A percentile compares a stretch with the other conserved stretches of the same genome.
Evolutionary conservation across 35 echinoderm and acorn worm genomes (phyloP).

Genomic region (Lytechinus variegatus): DNA sequence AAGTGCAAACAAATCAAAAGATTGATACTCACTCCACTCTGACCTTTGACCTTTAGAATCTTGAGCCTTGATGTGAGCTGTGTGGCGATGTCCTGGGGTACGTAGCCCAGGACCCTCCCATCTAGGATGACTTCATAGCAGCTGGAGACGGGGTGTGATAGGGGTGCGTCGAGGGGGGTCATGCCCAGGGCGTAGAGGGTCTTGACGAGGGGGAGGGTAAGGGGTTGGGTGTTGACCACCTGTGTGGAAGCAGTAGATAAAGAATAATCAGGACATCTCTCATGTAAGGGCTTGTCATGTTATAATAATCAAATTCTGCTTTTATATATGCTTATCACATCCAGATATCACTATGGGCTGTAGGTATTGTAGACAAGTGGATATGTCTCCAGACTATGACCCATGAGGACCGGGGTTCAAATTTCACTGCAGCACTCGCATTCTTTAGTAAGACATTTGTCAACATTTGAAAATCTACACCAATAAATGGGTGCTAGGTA

Average conservation of each 20-base stretch:
- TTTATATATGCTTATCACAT: too few relatives aligned
- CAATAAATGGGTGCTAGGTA: too few relatives aligned
- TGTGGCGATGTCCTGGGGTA: constrained; percentile 67
- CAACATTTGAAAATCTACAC: too few relatives aligned
- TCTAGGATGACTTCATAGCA: constrained; percentile 85
- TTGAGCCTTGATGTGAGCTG: constrained; percentile 60
- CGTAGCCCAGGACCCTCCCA: constrained; percentile 78
- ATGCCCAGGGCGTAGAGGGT: constrained; percentile 73
- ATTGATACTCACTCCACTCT: constrained; percentile 66
- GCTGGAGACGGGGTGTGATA: neutral
- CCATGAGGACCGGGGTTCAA: too few relatives aligned
- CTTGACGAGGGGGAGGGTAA: constrained; percentile 38
- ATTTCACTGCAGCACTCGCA: too few relatives aligned
- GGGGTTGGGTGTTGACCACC: constrained; percentile 80
- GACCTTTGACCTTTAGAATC: constrained; percentile 75
- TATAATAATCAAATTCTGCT: too few relatives aligned
- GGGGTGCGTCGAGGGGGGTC: constrained; percentile 76
- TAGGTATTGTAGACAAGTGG: too few relatives aligned
- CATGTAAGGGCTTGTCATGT: too few relatives aligned
- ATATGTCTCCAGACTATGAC: too few relatives aligned
- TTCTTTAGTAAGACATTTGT: too few relatives aligned
- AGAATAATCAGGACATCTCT: too few relatives aligned
- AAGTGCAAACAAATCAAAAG: neutral
- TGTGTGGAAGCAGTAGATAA: neutral
- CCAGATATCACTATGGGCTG: too few relatives aligned